Conservation (phyloP, 2,888 invertebrate genomes). For the Erannis defoliaria region DNA sequence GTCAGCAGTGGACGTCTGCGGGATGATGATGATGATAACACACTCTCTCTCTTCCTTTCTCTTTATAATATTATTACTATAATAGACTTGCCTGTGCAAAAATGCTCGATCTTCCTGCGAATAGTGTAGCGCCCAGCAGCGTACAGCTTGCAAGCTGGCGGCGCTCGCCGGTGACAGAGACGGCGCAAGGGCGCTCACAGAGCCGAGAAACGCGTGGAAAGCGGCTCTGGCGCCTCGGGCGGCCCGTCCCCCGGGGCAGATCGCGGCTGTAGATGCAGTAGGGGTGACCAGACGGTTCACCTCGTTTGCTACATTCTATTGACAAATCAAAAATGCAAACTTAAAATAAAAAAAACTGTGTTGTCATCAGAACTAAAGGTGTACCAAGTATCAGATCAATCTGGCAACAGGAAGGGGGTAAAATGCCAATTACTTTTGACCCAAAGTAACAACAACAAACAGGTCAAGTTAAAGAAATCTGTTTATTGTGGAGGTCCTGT, state of each 20-base stretch:
- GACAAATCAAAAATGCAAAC: background rate
- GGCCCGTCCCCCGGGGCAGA: constrained; percentile 75
- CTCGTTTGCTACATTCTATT: constrained; percentile 57
- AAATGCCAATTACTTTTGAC: too few species aligned
- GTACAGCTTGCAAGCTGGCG: constrained; percentile 95
- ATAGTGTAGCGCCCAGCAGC: constrained; percentile 97
- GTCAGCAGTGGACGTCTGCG: too few species aligned
- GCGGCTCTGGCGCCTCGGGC: constrained; percentile 86
- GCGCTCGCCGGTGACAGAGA: constrained; percentile 95
- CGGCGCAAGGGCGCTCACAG: constrained; percentile 96
- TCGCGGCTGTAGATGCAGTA: constrained; percentile 68
- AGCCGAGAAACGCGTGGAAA: constrained; percentile 95
- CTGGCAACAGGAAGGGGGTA: too few species aligned
- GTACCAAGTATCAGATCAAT: too few species aligned
- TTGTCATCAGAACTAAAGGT: too few species aligned
- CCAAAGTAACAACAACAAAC: too few species aligned
- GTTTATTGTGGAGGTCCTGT: too few species aligned
- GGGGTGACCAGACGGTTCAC: constrained; percentile 51
- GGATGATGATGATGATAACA: too few species aligned
- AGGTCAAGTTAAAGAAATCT: too few species aligned
- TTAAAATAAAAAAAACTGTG: too few species aligned
- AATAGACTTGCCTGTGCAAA: constrained; percentile 88
- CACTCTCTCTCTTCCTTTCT: too few species aligned
- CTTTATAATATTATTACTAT: background rate
- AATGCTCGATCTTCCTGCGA: constrained; percentile 96